These are phyloP conservation scores for Drosophila fuyamai DNA, from an alignment of 1,140 invertebrate species.

Conservation along the genomic window DNA sequence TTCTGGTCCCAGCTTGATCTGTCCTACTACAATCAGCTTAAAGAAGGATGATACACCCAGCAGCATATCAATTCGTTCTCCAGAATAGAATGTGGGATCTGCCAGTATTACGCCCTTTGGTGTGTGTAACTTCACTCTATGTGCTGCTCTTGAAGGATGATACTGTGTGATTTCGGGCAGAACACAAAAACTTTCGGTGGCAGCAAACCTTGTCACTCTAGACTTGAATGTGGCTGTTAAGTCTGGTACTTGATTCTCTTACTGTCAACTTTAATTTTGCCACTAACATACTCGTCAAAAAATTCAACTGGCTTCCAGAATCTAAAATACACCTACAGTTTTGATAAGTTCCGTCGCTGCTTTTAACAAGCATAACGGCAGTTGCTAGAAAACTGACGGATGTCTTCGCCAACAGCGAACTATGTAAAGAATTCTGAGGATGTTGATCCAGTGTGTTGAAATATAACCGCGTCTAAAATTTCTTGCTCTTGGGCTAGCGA, in stretches of 20 bases:
- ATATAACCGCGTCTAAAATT: too few species aligned
- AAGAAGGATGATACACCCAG: neutral
- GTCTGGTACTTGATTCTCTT: too few species aligned
- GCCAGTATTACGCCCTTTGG: neutral
- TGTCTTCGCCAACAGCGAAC: neutral
- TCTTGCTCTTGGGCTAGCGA: too few species aligned
- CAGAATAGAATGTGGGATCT: neutral
- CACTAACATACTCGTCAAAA: neutral
- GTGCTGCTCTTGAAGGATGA: too few species aligned
- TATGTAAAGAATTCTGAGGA: neutral
- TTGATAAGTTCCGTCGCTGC: slow-evolving; percentile 1
- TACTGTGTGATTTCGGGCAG: neutral
- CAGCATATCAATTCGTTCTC: neutral
- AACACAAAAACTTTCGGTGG: neutral
- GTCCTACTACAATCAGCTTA: neutral
- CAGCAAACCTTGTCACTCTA: too few species aligned
- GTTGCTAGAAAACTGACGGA: neutral
- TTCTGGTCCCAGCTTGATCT: too few species aligned
- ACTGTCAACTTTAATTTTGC: too few species aligned
- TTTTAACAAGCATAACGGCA: neutral
- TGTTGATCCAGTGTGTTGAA: neutral
- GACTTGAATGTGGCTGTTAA: neutral
- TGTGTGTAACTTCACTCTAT: neutral
- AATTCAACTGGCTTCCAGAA: neutral
- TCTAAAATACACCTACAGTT: neutral